phyloP scores from a whole-genome alignment of 2,113 vertebrate genomes.

The Chelonoidis abingdonii region DNA sequence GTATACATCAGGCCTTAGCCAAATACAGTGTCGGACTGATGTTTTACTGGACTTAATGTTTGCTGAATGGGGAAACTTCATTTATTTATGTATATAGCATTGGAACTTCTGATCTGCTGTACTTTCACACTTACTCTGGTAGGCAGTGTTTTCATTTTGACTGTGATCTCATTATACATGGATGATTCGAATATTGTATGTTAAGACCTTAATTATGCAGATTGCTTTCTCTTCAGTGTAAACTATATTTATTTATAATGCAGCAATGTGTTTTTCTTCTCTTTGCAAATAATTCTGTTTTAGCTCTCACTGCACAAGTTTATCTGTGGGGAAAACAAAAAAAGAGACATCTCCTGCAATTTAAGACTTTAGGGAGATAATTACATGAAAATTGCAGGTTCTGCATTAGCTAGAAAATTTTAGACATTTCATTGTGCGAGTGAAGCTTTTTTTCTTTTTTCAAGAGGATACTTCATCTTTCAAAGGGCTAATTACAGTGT shows the following conservation, averaged over 20 bases:
- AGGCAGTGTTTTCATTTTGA: not conserved
- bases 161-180: not conserved
- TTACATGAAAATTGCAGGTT: constrained; percentile 61
- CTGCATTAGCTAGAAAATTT: constrained; percentile 70
- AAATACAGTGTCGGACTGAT: not conserved
- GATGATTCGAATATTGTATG: not conserved
- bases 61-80: not conserved
- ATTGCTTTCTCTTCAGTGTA: constrained; percentile 17
- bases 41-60: not conserved
- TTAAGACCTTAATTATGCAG: constrained; percentile 46
- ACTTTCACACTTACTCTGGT: not conserved
- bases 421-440: constrained; percentile 63
- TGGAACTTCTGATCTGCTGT: not conserved
- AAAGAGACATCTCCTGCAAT: constrained; percentile 36
- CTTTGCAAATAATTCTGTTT: constrained; percentile 57
- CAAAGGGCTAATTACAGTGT: constrained; percentile 68
- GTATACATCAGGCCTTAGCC: not conserved
- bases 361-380: constrained; percentile 46
- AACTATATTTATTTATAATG: not conserved
- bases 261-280: not conserved
- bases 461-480: constrained; percentile 76
- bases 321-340: not conserved
- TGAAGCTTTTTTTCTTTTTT: constrained; percentile 67
- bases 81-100: not conserved
- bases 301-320: constrained; percentile 24